Evolutionary conservation across 2,113 vertebrate genomes (phyloP).

Genomic region (Macroglossus sobrinus): DNA sequence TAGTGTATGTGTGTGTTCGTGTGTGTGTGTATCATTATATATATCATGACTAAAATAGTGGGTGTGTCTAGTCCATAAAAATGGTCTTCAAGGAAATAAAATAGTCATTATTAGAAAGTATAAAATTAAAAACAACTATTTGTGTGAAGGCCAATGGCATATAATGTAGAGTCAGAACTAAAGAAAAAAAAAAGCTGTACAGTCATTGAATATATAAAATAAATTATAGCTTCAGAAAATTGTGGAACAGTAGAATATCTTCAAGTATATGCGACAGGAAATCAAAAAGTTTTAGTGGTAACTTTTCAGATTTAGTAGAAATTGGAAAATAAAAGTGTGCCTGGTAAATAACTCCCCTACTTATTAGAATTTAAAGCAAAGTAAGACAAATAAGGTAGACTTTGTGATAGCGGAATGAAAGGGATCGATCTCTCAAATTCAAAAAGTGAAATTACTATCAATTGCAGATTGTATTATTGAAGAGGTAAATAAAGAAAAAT

Average conservation of each 20-base stretch:
- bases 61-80: background rate
- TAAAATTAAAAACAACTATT: background rate
- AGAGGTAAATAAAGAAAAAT: background rate
- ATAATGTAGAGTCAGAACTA: background rate
- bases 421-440: background rate
- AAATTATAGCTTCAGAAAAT: background rate
- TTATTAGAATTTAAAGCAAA: background rate
- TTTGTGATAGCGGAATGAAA: background rate
- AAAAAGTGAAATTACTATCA: background rate
- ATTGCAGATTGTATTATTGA: background rate
- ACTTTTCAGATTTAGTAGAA: background rate
- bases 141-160: background rate
- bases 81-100: background rate
- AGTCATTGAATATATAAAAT: background rate
- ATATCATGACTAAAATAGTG: background rate
- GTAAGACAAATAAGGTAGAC: background rate
- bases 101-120: background rate
- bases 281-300: background rate
- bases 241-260: background rate
- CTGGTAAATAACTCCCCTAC: background rate
- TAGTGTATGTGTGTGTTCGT: background rate
- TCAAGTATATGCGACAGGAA: background rate
- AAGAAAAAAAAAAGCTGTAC: background rate
- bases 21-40: too few species aligned
- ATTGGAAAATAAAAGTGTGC: background rate